A percentile compares a stretch with the other conserved stretches of the same genome.
Conservation (phyloP, 2,797 vertebrate genomes). For the Paratrypauchen microcephalus region DNA sequence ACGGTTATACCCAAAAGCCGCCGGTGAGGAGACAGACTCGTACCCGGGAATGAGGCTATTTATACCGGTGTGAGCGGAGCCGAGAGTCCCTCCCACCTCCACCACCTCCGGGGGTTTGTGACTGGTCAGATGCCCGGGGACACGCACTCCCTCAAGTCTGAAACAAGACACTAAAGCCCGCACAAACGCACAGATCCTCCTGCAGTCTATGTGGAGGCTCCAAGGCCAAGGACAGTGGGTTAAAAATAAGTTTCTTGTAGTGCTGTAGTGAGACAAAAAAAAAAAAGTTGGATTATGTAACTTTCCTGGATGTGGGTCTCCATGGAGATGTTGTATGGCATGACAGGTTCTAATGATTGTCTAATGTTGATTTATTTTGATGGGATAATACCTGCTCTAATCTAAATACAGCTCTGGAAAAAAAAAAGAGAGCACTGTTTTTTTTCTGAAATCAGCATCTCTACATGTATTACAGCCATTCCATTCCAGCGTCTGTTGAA, state of each 20-base stretch:
- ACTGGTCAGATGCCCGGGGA: constrained; percentile 36
- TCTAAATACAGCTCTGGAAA: too few relatives aligned
- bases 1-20: constrained; percentile 37
- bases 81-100: constrained; percentile 43
- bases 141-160: background rate
- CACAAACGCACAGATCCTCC: background rate
- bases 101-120: background rate
- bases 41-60: constrained; percentile 15
- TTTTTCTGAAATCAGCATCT: too few relatives aligned
- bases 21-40: constrained; percentile 24
- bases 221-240: background rate
- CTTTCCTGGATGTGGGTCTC: too few relatives aligned
- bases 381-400: too few relatives aligned
- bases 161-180: constrained; percentile 1
- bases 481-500: too few relatives aligned
- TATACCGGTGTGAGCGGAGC: constrained; percentile 4
- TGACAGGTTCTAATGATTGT: too few relatives aligned
- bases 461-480: too few relatives aligned
- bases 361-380: too few relatives aligned
- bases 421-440: too few relatives aligned
- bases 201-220: background rate
- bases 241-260: background rate
- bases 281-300: too few relatives aligned
- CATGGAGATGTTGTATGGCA: too few relatives aligned
- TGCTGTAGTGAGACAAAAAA: too few relatives aligned